Base-by-base conservation (phyloP, 2,113 vertebrate species). In the Scatophagus argus region DNA sequence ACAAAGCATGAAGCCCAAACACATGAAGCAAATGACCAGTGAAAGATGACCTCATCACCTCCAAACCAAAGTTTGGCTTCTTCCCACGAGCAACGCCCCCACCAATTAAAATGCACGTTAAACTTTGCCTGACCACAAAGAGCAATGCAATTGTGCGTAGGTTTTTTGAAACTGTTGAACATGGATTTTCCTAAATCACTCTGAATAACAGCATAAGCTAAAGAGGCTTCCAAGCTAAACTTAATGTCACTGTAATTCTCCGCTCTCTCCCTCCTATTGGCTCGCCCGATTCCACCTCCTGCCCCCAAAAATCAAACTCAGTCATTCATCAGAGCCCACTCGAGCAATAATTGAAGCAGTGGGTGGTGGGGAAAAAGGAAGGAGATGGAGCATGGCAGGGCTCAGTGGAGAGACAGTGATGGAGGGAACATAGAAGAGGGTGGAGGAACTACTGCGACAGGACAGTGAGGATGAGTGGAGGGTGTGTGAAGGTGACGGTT, bases 401-500 rank as follows among this genome's bases (percentile, higher is more conserved):
- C 38, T 70, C 16, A 1, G 67, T 31, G 62, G 21, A 39, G 61
- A 64, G 85, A 79, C 70, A 32, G 44, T 64, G 78, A 82, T 70
- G 60, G 64, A 82, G 68, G 55, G 56, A 79, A n/a, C 10, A 25
- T 31, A 54, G 44, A 78, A 46, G 71, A 47, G 73, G 52, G 39
- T 65, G 77, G 66, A 67, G 74, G 38, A 62, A 21, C n/a, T 16
- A 36, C 52, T 44, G 68, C 5, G 44, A 51, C 39, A 38, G 70
- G 75, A 70, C 38, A 16, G 59, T n/a, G 69, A 59, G 62, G 62
- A 63, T 46, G 74, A 77, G 74, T 9, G 41, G 84, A 82, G 75
- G 78, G 74, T 72, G 79, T 77, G 86, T 82, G 85, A 70, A 79
- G 73, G 87, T 83, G 80, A 73, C 54, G 70, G 71, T 60, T 62